Base-by-base conservation (phyloP, 2,888 invertebrate species). In the Papilio protenor region DNA sequence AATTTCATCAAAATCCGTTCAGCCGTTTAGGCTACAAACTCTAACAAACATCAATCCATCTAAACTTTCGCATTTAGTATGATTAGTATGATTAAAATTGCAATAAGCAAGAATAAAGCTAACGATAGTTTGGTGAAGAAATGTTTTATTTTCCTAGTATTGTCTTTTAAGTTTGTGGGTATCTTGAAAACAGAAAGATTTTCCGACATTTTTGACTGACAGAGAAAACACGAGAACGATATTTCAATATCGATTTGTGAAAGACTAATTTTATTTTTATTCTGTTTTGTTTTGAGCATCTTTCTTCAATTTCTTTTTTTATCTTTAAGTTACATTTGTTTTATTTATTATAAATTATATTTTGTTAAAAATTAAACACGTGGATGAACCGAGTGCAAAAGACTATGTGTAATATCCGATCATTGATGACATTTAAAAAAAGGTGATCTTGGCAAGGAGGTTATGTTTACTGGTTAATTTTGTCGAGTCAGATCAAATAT, bases 381-480 rank as follows among this genome's bases (percentile, higher is more conserved):
- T 2, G 23, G 21, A 12, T 12, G 40, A 66, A 33, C 18, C 2
- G 18, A 40, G 14, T 8, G 33, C 18, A 52, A 49, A 52, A 71
- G 71, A 49, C 52, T 52, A 11, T 40, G 57, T 57, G 40, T 33
- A 73, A 73, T 79, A 80, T 81, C 78, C 80, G 80, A 81, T 77
- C 81, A 64, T 77, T 77, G 77, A 80, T 82, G 83, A 83, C 81
- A 83, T 82, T 78, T 77, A 81, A 81, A 82, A 81, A 81, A 80
- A 76, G 71, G 80, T 75, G 79, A 83, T 79, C 79, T 81, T 81
- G 79, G 76, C 79, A 81, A 77, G 78, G 89, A 93, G 94, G 94
- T 95, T 95, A 95, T 94, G 95, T 95, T 94, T 94, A 94, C 93
- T 90, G 93, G 90, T 87, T 92, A 92, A 91, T 94, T 94, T 93